Base-by-base conservation (phyloP, 1,140 invertebrate species). In the Zaprionus ornatus region DNA sequence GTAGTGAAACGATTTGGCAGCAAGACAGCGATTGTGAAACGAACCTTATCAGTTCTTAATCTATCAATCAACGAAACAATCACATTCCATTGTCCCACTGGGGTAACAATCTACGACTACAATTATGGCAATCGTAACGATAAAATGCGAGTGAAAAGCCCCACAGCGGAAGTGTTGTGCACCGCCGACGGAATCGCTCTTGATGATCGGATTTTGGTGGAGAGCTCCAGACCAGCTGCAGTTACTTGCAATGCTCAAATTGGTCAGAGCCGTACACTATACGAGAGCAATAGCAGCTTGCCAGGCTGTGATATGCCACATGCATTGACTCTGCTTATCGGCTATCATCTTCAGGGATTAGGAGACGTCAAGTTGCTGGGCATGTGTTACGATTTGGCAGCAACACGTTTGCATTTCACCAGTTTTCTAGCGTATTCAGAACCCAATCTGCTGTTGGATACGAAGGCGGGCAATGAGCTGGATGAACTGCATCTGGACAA, bases 1-100 rank as follows among this genome's bases (percentile, higher is more conserved):
- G 59, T 75, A 13, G 52, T 63, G 23, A 75, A 75, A n/a, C 7
- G 10, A 15, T 57, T 75, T 35, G 73, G 73, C n/a, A 70, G 59
- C 54, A 70, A 64, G 9, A 68, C 73, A 13, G 52, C 60, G 4
- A 32, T 75, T 10, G 15, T 75, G 3, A 65, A 59, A 37, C 35
- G 17, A 12, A n/a, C 1, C 2, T 12, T 63, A 13, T 3, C 40
- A 0, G 15, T 6, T 6, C 4, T 75, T 2, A 6, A 19, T 3
- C 17, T 75, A 12, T 32, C 29, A 1, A 0, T 3, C 17, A 75
- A 75, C 4, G 73, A 75, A 17, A 65, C 60, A 9, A 27, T 54
- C 0, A 65, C 35, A 9, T 52, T 71, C n/a, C 69, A 71, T 15
- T 75, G 73, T 12, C 73, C 73, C n/a, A 32, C 56, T 4, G 73